Evolutionary conservation across 2,113 vertebrate genomes (phyloP).

Genomic region (Esox niger): DNA sequence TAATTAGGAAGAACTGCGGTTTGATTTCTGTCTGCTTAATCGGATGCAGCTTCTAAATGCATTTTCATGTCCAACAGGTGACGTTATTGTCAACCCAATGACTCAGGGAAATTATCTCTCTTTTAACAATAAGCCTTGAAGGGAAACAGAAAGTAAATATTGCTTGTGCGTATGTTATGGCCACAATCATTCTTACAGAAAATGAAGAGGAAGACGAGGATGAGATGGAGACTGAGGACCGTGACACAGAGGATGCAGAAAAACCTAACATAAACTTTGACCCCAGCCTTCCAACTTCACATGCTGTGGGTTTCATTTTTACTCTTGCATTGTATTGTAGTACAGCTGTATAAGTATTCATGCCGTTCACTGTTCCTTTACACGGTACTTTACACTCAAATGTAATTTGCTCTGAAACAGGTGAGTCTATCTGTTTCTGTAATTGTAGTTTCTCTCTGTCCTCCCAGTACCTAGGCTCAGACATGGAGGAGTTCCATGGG

Average conservation of each 20-base stretch:
- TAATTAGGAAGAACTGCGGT: neutral
- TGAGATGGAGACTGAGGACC: constrained; percentile 93
- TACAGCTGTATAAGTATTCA: no score
- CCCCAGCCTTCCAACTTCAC: constrained; percentile 93
- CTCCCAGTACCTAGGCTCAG: constrained; percentile 87
- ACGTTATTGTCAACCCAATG: neutral
- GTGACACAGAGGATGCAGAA: constrained; percentile 80
- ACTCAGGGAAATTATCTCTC: neutral
- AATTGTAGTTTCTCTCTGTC: neutral
- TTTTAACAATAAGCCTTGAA: neutral
- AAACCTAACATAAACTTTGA: constrained; percentile 95
- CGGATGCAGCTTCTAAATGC: neutral
- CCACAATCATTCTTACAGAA: constrained; percentile 62
- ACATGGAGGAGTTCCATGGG: constrained; percentile 98
- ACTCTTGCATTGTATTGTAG: neutral
- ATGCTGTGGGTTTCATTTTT: constrained; percentile 75
- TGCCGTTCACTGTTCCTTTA: no score
- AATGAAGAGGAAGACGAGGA: constrained; percentile 85
- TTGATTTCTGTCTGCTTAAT: neutral
- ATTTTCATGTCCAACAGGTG: neutral
- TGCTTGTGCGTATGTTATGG: neutral
- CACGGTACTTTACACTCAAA: no score
- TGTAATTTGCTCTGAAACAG: neutral
- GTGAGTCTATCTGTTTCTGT: constrained; percentile 1
- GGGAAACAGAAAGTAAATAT: neutral